A percentile compares a stretch with the other conserved stretches of the same genome.
These are phyloP conservation scores for Ptyas mucosa DNA, from an alignment of 2,113 vertebrate species.

Conservation along the genomic window DNA sequence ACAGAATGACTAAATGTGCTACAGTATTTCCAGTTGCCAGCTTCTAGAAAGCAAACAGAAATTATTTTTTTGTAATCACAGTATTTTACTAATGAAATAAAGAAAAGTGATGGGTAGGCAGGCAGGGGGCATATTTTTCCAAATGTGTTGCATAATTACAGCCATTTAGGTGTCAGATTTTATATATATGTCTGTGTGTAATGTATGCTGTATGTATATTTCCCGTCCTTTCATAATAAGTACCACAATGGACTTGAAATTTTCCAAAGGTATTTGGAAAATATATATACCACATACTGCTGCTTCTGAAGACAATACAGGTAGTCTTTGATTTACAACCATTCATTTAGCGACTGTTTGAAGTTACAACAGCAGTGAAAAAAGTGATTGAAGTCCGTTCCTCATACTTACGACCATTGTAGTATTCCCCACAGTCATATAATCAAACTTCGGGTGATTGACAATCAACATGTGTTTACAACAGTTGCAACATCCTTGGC, in stretches of 20 bases:
- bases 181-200: neutral
- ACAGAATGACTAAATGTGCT: neutral
- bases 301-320: neutral
- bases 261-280: neutral
- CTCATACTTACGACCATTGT: neutral
- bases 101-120: neutral
- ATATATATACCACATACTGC: neutral
- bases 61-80: neutral
- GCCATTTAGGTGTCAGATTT: neutral
- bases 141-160: neutral
- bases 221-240: neutral
- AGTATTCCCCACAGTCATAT: neutral
- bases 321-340: neutral
- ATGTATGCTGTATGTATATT: neutral
- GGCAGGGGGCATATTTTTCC: neutral
- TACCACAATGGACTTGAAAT: neutral
- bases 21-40: neutral
- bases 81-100: neutral
- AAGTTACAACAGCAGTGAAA: neutral
- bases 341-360: neutral
- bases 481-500: neutral
- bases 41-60: neutral
- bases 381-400: neutral
- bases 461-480: neutral
- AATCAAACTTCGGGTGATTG: neutral